phyloP scores from a whole-genome alignment of 2,888 invertebrate species.

The Hyposoter didymator region DNA sequence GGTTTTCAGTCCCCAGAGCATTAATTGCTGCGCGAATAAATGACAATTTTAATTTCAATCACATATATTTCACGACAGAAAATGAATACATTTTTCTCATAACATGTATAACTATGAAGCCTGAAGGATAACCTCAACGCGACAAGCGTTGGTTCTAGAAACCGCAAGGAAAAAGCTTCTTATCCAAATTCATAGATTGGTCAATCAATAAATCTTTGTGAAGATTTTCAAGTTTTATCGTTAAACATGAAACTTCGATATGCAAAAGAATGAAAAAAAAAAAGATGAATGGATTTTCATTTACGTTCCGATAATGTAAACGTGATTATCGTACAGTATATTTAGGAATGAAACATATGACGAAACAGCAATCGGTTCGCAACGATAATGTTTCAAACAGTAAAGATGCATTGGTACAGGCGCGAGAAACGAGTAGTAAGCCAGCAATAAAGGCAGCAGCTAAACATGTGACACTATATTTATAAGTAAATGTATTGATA shows the following conservation, averaged over 20 bases:
- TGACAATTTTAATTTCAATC: background rate
- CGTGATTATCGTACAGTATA: conserved; percentile 4
- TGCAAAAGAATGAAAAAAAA: background rate
- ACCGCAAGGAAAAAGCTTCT: background rate
- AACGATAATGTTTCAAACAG: conserved; percentile 35
- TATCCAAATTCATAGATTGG: background rate
- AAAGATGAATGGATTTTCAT: background rate
- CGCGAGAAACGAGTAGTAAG: conserved; percentile 54
- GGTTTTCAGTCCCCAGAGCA: background rate
- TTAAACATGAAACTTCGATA: background rate
- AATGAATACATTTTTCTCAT: background rate
- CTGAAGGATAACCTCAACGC: background rate
- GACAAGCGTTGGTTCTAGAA: background rate
- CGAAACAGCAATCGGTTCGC: conserved; percentile 10
- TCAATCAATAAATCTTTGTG: background rate
- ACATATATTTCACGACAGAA: background rate
- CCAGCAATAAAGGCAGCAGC: conserved; percentile 44
- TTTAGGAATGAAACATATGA: conserved; percentile 21
- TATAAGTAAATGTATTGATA: conserved; percentile 47
- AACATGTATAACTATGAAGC: background rate
- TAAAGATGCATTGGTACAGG: conserved; percentile 43
- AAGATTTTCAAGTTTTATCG: background rate
- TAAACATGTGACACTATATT: conserved; percentile 51
- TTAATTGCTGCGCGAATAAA: background rate
- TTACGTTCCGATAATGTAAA: background rate